These are phyloP conservation scores for Sarcophaga caerulescens DNA, from an alignment of 2,888 invertebrate species.

Conservation along the genomic window DNA sequence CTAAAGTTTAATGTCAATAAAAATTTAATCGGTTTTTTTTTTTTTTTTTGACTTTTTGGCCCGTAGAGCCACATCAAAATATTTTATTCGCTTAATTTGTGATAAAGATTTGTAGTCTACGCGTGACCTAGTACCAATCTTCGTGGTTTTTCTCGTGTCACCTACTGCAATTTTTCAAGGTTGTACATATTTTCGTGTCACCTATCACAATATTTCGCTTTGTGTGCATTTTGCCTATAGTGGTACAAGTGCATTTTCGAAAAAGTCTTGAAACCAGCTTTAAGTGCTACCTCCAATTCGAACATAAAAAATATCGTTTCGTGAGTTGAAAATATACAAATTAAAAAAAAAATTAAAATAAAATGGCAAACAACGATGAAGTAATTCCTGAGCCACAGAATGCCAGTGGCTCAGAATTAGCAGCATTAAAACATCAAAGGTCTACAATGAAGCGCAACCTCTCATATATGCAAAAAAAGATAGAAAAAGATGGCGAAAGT, in stretches of 20 bases:
- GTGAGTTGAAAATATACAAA: too few relatives aligned
- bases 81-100: too few relatives aligned
- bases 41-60: too few relatives aligned
- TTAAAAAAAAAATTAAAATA: too few relatives aligned
- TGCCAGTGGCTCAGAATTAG: too few relatives aligned
- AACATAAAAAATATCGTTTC: not conserved
- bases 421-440: not conserved
- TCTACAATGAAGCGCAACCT: conserved; percentile 19
- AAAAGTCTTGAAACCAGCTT: too few relatives aligned
- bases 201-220: too few relatives aligned
- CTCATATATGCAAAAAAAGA: conserved; percentile 18
- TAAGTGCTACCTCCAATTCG: not conserved
- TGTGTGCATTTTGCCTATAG: too few relatives aligned
- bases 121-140: not conserved
- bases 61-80: too few relatives aligned
- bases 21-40: not conserved
- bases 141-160: not conserved
- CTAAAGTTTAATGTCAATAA: not conserved
- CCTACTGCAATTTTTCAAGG: not conserved
- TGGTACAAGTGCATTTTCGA: too few relatives aligned
- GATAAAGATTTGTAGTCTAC: not conserved
- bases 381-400: not conserved
- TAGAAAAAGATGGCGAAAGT: conserved; percentile 33
- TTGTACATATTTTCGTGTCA: too few relatives aligned
- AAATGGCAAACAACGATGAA: too few relatives aligned